Base-by-base conservation (phyloP, 2,888 invertebrate genomes). In the Eumacrocentrus americanus region DNA sequence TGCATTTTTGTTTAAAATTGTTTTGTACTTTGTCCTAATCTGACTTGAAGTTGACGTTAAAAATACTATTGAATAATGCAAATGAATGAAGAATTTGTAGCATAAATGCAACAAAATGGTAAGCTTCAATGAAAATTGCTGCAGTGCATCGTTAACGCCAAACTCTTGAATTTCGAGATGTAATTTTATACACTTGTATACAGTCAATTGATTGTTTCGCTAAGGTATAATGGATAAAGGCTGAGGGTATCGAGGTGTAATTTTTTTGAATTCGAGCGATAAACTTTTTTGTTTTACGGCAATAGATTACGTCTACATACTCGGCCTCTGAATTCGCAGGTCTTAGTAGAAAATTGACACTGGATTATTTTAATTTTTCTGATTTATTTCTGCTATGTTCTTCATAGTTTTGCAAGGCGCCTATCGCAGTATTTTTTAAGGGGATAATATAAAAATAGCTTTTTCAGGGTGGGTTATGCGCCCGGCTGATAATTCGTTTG, bases 281-380 rank as follows among this genome's bases (percentile, higher is more conserved):
- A n/a, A n/a, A n/a, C n/a, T n/a, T n/a, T n/a, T 52, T 16, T 25
- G 40, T 18, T 16, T 7, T 25, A 18, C 12, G 29, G 37, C n/a
- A 20, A 37, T 37, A 40, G 7, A 37, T 51, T 38, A 12, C 37
- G 22, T 38, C 42, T 53, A 25, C 42, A 52, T 42, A 54, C 37
- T 50, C 25, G n/a, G 6, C 37, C n/a, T 52, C 55, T 35, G 42
- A 55, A 46, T 22, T n/a, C 14, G 18, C 38, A 37, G n/a, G 38
- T 68, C 67, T 67, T 75, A 69, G 76, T 79, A 79, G 74, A 79
- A 79, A 79, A 79, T 80, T 80, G 78, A 80, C 79, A 73, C 75
- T 78, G 74, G 74, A 72, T 71, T 74, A 60, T 67, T 66, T 65
- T 46, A 62, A 25, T 56, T 44, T 50, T 53, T 62, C 53, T 58